Evolutionary conservation across 2,888 invertebrate species (phyloP).

Genomic region (Agrochola litura): DNA sequence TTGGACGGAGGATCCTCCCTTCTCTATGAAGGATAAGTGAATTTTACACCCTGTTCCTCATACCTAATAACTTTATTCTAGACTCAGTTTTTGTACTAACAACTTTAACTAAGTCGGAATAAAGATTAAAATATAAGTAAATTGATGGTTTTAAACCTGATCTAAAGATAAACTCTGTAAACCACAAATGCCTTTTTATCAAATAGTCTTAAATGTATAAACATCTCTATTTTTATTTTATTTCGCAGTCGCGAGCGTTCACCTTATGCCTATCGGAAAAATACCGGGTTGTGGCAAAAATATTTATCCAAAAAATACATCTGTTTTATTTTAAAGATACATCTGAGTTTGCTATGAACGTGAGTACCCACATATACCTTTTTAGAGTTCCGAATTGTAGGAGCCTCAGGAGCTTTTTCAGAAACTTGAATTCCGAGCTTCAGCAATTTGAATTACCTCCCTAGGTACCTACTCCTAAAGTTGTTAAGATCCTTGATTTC

Average conservation of each 20-base stretch:
- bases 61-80: no score
- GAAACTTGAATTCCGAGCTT: background rate
- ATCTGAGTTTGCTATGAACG: constrained; percentile 56
- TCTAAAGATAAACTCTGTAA: background rate
- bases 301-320: constrained; percentile 56
- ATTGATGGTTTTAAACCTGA: background rate
- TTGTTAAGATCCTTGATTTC: background rate
- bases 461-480: no score
- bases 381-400: background rate
- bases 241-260: constrained; percentile 49
- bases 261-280: constrained; percentile 54
- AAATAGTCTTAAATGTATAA: background rate
- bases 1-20: no score
- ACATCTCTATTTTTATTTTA: background rate
- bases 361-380: constrained; percentile 27
- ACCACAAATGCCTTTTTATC: background rate
- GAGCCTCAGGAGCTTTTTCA: background rate
- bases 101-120: background rate
- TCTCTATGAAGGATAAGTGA: no score
- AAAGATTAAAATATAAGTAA: background rate
- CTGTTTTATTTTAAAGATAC: constrained; percentile 58
- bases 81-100: background rate
- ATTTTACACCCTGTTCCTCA: no score
- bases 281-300: constrained; percentile 51
- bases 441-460: background rate